phyloP scores from a whole-genome alignment of 1,140 invertebrate species.

The Drosophila repleta region DNA sequence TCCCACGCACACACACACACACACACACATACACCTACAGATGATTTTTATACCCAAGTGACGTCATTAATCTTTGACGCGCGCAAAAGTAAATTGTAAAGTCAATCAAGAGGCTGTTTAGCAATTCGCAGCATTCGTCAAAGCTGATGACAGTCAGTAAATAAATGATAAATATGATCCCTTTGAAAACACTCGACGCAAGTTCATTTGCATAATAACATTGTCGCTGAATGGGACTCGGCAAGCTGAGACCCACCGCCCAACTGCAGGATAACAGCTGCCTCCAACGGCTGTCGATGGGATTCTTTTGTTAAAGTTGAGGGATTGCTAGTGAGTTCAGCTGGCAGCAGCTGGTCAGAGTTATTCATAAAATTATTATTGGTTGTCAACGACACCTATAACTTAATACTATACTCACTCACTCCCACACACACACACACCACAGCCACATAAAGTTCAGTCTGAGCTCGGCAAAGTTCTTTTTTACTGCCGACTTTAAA shows the following conservation, averaged over 20 bases:
- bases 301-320: constrained; percentile 13
- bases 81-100: constrained; percentile 32
- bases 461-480: neutral
- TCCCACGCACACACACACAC: neutral
- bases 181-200: constrained; percentile 69
- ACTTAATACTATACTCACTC: neutral
- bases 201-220: constrained; percentile 75
- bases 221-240: constrained; percentile 35
- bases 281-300: neutral
- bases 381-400: constrained; percentile 16
- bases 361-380: constrained; percentile 11
- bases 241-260: neutral
- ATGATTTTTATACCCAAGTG: constrained; percentile 28
- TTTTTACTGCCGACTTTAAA: constrained; percentile 10
- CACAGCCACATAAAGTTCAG: neutral
- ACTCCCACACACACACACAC: constrained; percentile 1
- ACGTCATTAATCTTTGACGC: constrained; percentile 65
- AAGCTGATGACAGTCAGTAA: constrained; percentile 73
- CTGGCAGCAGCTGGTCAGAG: constrained; percentile 15
- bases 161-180: constrained; percentile 80
- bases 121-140: constrained; percentile 44
- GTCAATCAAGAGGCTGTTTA: constrained; percentile 45
- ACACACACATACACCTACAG: neutral
- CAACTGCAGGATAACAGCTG: constrained; percentile 6
- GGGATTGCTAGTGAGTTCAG: neutral